These are phyloP conservation scores for Rhegmatorhina hoffmannsi DNA, from an alignment of 2,113 vertebrate species.

Conservation along the genomic window DNA sequence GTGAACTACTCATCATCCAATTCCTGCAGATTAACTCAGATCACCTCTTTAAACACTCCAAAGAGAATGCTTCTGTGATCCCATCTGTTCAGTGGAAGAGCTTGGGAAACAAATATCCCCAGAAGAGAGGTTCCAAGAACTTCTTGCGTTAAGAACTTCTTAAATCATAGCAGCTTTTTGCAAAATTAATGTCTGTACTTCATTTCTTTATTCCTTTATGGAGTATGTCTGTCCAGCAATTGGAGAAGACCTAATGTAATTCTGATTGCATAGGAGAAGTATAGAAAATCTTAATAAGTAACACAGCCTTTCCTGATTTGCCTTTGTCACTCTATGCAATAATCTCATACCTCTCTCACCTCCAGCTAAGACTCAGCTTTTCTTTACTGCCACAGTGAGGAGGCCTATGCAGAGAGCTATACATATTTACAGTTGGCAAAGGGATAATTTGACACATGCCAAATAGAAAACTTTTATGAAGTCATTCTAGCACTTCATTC, in stretches of 20 bases:
- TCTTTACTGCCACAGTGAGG: background rate
- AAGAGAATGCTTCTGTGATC: background rate
- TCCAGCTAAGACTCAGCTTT: background rate
- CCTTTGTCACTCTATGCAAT: background rate
- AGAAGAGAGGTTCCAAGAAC: background rate
- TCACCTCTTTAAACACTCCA: background rate
- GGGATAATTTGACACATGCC: background rate
- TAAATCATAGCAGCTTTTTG: background rate
- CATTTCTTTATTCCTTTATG: background rate
- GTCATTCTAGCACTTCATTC: background rate
- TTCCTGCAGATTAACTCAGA: slow-evolving; percentile 6
- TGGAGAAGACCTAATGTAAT: background rate
- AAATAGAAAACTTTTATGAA: background rate
- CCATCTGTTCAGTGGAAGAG: slow-evolving; percentile 19
- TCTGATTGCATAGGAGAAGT: background rate
- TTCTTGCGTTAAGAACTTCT: background rate
- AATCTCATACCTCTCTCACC: background rate
- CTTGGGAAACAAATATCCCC: background rate
- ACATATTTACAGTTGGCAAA: background rate
- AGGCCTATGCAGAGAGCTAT: background rate
- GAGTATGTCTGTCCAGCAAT: background rate
- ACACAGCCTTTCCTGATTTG: background rate
- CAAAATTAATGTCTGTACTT: background rate
- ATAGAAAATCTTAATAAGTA: background rate
- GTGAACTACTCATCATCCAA: background rate